Evolutionary conservation across 2,888 invertebrate genomes (phyloP).

Genomic region (Endotricha flammealis): DNA sequence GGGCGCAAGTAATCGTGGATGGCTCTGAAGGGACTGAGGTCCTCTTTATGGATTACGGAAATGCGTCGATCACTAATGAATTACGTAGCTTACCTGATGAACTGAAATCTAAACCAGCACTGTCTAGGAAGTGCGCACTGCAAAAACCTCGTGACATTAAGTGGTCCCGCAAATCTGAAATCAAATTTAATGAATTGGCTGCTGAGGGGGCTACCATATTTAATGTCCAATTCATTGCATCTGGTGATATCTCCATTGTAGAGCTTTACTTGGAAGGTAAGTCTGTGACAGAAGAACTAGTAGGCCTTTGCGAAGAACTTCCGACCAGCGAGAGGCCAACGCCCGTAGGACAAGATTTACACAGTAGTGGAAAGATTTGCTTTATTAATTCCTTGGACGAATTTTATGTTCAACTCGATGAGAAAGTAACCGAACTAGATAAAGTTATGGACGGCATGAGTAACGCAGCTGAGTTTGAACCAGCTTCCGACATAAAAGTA

Average conservation of each 20-base stretch:
- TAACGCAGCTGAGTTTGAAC: slow-evolving; percentile 70
- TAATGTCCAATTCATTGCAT: slow-evolving; percentile 81
- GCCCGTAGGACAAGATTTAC: slow-evolving; percentile 60
- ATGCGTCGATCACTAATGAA: slow-evolving; percentile 77
- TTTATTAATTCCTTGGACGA: slow-evolving; percentile 83
- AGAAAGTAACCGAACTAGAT: slow-evolving; percentile 75
- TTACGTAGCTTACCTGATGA: slow-evolving; percentile 79
- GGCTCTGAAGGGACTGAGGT: slow-evolving; percentile 79
- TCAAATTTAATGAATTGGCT: slow-evolving; percentile 82
- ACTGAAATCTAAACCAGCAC: slow-evolving; percentile 75
- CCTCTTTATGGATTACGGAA: slow-evolving; percentile 84
- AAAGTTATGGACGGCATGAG: slow-evolving; percentile 78
- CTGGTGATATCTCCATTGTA: slow-evolving; percentile 81
- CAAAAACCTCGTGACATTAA: slow-evolving; percentile 76
- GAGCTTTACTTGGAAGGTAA: slow-evolving; percentile 79
- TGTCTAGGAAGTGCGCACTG: slow-evolving; percentile 81
- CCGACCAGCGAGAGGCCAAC: slow-evolving; percentile 52
- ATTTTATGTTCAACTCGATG: slow-evolving; percentile 85
- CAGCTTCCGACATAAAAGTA: slow-evolving; percentile 71
- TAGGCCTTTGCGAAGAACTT: slow-evolving; percentile 68
- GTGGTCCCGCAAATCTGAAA: slow-evolving; percentile 83
- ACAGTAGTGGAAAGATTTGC: slow-evolving; percentile 80
- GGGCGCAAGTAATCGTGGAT: slow-evolving; percentile 80
- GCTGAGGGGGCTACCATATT: slow-evolving; percentile 85
- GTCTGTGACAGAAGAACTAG: slow-evolving; percentile 80